Base-by-base conservation (phyloP, 2,113 vertebrate species). In the Corythornis cristatus region DNA sequence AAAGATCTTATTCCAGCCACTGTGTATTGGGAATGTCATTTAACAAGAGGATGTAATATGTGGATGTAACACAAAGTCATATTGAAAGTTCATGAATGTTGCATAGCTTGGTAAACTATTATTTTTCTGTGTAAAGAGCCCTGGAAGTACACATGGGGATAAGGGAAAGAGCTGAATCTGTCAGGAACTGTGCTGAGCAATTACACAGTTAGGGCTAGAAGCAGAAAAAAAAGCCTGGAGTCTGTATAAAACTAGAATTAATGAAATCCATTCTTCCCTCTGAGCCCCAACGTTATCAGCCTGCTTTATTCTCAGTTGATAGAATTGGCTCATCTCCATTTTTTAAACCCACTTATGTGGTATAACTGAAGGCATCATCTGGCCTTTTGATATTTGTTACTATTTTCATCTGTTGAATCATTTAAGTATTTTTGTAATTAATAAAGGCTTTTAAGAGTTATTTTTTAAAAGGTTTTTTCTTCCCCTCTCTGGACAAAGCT, bases 401-500 rank as follows among this genome's bases (percentile, higher is more conserved):
- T 88, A 71, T 83, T 93, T 92, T 90, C 28, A 77, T 88, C 91
- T 87, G 56, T 86, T 92, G 83, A 86, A 84, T 90, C 35, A 76
- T 91, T 93, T 66, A 79, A 77, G 57, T 89, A 65, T 87, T 95
- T 95, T 79, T 82, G 82, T 42, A 75, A 89, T 89, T 89, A 93
- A 83, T 62, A 84, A 78, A 86, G 42, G 29, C 9, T 92, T 83
- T 73, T 53, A 87, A 80, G 57, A 7, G 10, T 51, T 21, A 53
- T 71, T 60, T 71, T 60, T 54, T 33, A 26, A 12, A 22, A 8
- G 42, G 15, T 35, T 7, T 40, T 48, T 33, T 74, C 11, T 15
- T 81, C 28, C 28, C 26, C 6, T 22, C 26, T 78, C 80, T 54
- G 5, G 61, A 53, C 35, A 78, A 93, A 93, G 57, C 20, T 88